These are phyloP conservation scores for Andricus quercusramuli DNA, from an alignment of 2,888 invertebrate species.

Conservation along the genomic window DNA sequence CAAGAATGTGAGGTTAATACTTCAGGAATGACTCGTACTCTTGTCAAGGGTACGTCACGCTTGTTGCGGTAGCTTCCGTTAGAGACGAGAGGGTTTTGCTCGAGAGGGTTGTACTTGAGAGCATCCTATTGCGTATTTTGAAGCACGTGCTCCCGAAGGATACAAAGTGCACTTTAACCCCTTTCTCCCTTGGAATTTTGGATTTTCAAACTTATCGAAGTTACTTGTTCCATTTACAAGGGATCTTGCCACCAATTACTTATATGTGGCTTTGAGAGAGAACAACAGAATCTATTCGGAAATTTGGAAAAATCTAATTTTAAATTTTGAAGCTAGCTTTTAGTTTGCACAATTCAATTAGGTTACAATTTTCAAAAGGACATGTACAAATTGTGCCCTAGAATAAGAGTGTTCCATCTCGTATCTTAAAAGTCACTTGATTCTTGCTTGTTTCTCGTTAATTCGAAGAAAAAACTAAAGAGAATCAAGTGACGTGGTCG, in stretches of 20 bases:
- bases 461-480: too few species aligned
- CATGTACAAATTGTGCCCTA: too few species aligned
- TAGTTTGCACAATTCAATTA: too few species aligned
- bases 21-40: constrained; percentile 60
- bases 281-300: background rate
- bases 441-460: too few species aligned
- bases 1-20: constrained; percentile 59
- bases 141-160: constrained; percentile 51
- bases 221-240: background rate
- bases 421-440: too few species aligned
- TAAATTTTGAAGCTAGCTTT: too few species aligned
- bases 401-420: too few species aligned
- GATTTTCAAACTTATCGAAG: constrained; percentile 29
- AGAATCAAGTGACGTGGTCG: too few species aligned
- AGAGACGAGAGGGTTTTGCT: constrained; percentile 60
- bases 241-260: constrained; percentile 1
- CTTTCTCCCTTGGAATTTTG: constrained; percentile 2
- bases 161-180: constrained; percentile 26
- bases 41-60: constrained; percentile 63
- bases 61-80: constrained; percentile 61
- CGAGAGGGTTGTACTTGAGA: constrained; percentile 52
- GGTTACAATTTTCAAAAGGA: too few species aligned
- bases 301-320: too few species aligned
- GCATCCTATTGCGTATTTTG: constrained; percentile 58
- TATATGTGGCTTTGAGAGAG: background rate